These are phyloP conservation scores for Drosophila monieri DNA, from an alignment of 2,888 invertebrate genomes.

Conservation along the genomic window DNA sequence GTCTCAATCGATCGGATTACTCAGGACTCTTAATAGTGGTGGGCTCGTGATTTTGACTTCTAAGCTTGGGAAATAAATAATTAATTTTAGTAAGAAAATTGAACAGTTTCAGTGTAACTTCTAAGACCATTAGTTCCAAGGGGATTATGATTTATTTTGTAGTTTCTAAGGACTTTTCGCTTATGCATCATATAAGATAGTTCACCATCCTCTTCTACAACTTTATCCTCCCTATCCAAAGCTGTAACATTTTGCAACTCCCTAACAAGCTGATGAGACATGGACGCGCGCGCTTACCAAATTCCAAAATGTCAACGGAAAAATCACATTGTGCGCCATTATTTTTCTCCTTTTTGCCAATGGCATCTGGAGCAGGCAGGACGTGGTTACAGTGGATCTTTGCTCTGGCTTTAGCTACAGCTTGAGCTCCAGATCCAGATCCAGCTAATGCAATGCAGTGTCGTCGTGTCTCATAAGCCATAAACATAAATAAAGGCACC, in stretches of 20 bases:
- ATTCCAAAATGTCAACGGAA: conserved; percentile 82
- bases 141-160: background rate
- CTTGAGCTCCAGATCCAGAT: conserved; percentile 14
- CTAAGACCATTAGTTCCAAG: background rate
- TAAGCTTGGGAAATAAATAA: background rate
- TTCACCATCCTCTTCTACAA: too few species aligned
- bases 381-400: conserved; percentile 8
- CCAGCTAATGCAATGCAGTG: conserved; percentile 78
- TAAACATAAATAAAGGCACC: conserved; percentile 82
- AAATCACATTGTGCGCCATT: conserved; percentile 82
- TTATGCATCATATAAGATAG: too few species aligned
- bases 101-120: too few species aligned
- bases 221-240: conserved; percentile 5
- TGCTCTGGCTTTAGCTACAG: conserved; percentile 16
- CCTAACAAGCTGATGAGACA: conserved; percentile 82
- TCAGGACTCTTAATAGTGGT: conserved; percentile 5
- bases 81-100: too few species aligned
- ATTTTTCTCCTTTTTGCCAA: conserved; percentile 47
- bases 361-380: conserved; percentile 53
- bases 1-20: conserved; percentile 43
- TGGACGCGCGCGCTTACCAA: conserved; percentile 81
- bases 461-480: conserved; percentile 75
- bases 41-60: conserved; percentile 10
- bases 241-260: conserved; percentile 40
- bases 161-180: too few species aligned